Conservation (phyloP, 1,140 invertebrate species). For the Sitophilus oryzae region DNA sequence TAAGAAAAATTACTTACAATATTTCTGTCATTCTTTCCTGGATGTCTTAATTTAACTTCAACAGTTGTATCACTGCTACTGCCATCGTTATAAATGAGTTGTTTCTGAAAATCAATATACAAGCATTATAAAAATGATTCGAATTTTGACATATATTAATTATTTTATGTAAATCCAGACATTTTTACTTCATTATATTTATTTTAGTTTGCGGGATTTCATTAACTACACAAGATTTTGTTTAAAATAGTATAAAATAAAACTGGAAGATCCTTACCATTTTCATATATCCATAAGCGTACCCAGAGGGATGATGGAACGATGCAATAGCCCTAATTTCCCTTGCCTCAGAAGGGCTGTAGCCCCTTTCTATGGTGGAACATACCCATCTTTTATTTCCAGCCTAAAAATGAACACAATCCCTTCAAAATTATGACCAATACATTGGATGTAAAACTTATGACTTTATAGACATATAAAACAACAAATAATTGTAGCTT, state of each 20-base stretch:
- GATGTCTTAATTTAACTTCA: constrained; percentile 80
- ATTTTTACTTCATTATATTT: no score
- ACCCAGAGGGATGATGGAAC: constrained; percentile 84
- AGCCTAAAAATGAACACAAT: constrained; percentile 16
- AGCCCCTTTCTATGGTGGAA: constrained; percentile 77
- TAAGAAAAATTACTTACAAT: constrained; percentile 51
- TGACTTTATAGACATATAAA: no score
- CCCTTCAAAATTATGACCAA: no score
- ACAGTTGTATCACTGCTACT: constrained; percentile 83
- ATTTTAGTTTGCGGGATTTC: no score
- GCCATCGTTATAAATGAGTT: constrained; percentile 80
- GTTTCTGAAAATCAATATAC: constrained; percentile 63
- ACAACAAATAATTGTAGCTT: no score
- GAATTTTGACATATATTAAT: no score
- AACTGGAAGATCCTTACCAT: constrained; percentile 65
- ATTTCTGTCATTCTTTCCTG: constrained; percentile 75
- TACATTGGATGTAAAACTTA: no score
- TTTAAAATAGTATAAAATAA: no score
- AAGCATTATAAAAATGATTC: not conserved
- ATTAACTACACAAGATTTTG: no score
- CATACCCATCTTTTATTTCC: constrained; percentile 66
- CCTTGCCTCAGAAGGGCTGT: constrained; percentile 74
- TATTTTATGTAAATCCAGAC: no score
- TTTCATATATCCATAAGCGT: constrained; percentile 79
- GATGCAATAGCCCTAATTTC: constrained; percentile 84